Percentiles rank a stretch among this genome's conserved stretches.
Evolutionary conservation across 2,888 invertebrate genomes (phyloP).

Genomic region (Trilocha varians): DNA sequence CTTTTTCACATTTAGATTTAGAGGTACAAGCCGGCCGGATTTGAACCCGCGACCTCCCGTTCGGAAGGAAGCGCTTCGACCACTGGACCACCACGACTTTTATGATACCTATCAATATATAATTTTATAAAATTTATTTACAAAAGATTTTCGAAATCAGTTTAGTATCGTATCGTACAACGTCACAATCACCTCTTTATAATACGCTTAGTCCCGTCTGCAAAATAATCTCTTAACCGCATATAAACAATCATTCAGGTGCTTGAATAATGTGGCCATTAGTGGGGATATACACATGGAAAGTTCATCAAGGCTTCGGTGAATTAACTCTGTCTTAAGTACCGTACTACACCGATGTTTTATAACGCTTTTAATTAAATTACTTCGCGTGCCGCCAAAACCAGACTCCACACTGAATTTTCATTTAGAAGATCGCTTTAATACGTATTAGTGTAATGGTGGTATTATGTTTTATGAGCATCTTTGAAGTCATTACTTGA

Average conservation of each 20-base stretch:
- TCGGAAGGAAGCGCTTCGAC: no score
- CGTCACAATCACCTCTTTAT: no score
- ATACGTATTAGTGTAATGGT: no score
- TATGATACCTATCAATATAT: no score
- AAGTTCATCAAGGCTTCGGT: constrained; percentile 43
- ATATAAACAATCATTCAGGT: constrained; percentile 31
- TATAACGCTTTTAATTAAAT: constrained; percentile 59
- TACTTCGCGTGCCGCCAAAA: constrained; percentile 48
- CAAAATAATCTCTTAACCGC: constrained; percentile 10
- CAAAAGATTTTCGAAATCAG: no score
- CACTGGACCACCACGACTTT: no score
- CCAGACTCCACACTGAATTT: constrained; percentile 46
- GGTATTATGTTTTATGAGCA: constrained; percentile 24
- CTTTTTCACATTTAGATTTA: no score
- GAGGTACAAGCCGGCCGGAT: no score
- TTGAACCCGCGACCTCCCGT: no score
- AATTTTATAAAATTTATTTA: no score
- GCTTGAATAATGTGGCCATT: constrained; percentile 48
- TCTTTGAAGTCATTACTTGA: constrained; percentile 15
- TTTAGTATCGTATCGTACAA: no score
- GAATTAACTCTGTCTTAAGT: constrained; percentile 48
- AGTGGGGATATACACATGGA: constrained; percentile 32
- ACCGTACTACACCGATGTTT: constrained; percentile 44
- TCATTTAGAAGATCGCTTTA: no score
- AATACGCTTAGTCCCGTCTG: background rate